Evolutionary conservation across 1,140 invertebrate genomes (phyloP), one percentile per base, ranked within the genome.

Genomic region (Palaemon carinicauda): DNA sequence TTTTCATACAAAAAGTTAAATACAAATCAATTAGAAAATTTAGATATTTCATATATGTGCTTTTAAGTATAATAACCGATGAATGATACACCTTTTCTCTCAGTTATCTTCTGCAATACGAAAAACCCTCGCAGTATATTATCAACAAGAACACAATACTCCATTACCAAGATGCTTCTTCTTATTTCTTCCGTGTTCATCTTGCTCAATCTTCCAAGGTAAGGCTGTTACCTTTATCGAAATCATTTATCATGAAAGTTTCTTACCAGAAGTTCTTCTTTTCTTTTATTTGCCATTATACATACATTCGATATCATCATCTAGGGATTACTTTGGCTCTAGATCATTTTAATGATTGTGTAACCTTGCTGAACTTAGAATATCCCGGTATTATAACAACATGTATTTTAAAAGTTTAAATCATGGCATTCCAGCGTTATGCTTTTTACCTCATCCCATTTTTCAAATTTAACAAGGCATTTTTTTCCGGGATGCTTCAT

Each of bases 131-230:
- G 85, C 15, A 17, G 79, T 85, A 73, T 87, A 75, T 17, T 86
- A 81, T 82, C 79, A 4, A 85, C 80, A 33, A 90, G 93, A 41
- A 94, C 94, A n/a, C 94, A 95, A 89, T 91, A 93, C 5, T 95
- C 95, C 90, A 94, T 96, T 15, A 97, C 95, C 9, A 94, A 95
- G 91, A 96, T 96, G 95, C 92, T 97, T 19, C 92, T 97, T 0
- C 92, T 96, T 27, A 95, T 96, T 4, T 96, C 95, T 1, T 94
- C 94, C 2, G 95, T 95, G 1, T 97, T 96, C 91, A 93, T 97
- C 1, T 92, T 94, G 50, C 92, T 97, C 24, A 96, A 97, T 91
- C 90, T 96, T 27, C 96, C 96, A 0, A 91, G 91, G 84, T 91
- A 92, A 90, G 90, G 89, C 4, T 90, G 91, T 50, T 87, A 91